Base-by-base conservation (phyloP, 2,113 vertebrate genomes). In the Rhegmatorhina hoffmannsi region DNA sequence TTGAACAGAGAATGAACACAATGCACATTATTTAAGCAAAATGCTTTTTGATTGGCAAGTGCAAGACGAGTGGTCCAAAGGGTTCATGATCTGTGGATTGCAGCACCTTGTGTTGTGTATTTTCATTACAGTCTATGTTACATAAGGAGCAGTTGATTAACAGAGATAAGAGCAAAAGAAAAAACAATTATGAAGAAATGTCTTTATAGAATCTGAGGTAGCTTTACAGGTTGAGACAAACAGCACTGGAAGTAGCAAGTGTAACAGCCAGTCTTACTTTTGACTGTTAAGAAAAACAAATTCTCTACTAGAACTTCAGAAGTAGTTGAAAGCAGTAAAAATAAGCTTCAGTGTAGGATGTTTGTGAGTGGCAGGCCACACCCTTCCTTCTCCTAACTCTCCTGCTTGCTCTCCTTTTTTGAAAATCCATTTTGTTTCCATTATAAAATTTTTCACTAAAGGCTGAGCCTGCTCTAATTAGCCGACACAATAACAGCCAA, bases 21-120 rank as follows among this genome's bases (percentile, higher is more conserved):
- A 94, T 90, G 58, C 47, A 17, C 81, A 26, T 94, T 91, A 91
- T 92, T 94, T 70, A 91, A 96, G 60, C 38, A 91, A 95, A 93
- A 77, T 47, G 33, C 56, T 86, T 77, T 89, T 90, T 74, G 84
- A 62, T 79, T 82, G 68, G 53, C 68, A 91, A 94, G 82, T 59
- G 34, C 64, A 75, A 84, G 81, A 95, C 1, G 23, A 79, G 79
- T 86, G 82, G 66, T 75, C 83, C 52, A 78, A 74, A 59, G 59
- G 47, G 55, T 44, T 91, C 60, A 16, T 33, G 83, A 95, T 84
- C 88, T 75, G 50, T 72, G 59, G 74, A 47, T 76, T 43, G n/a
- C 55, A 93, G 75, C 56, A 69, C 43, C 60, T 53, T 56, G 38
- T 81, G 50, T 73, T 56, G 4, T 69, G 68, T 63, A n/a, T 90